Base-by-base conservation (phyloP, 2,888 invertebrate genomes). In the Coremacera marginata region DNA sequence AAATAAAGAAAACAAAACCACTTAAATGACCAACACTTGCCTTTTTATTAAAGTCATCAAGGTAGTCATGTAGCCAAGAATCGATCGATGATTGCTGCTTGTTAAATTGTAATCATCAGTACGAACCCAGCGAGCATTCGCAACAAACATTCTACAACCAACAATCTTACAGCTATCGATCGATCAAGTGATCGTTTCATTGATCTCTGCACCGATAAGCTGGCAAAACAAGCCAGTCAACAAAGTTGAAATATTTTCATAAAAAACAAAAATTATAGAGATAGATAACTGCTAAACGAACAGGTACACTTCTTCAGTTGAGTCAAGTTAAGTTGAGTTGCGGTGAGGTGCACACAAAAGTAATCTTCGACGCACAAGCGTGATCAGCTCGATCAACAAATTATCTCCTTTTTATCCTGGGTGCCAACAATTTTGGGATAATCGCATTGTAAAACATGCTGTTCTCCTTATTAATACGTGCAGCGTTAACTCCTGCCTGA, bases 341-440 rank as follows among this genome's bases (percentile, higher is more conserved):
- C 16, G n/a, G 22, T 11, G 25, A 71, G 62, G 60, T 62, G 62
- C 9, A 16, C 49, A 8, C 22, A 55, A 67, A 74, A 44, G 44
- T 44, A 1, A 44, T 11, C 67, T 67, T 25, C 52, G 65, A 55
- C 65, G 19, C 16, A 55, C 65, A 37, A 74, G 65, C 37, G 31
- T 67, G 52, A 74, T 74, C 74, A 25, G 67, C 16, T 65, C 37
- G 65, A 55, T 67, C 67, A 74, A 74, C 74, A 74, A 74, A 74
- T 74, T 74, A 74, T 74, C 74, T 74, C 74, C 74, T 74, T 65
- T 79, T 79, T 79, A 79, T 78, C 76, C 77, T 63, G 76, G 76
- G 79, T 79, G 79, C 77, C 63, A 79, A 78, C 74, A 76, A 73
- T 71, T 79, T 78, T 70, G 75, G 67, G 71, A 79, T 78, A 79